Evolutionary conservation across 2,888 invertebrate species (phyloP), one percentile per base, ranked within the genome.

Genomic region (Alloscopus bannaensis): DNA sequence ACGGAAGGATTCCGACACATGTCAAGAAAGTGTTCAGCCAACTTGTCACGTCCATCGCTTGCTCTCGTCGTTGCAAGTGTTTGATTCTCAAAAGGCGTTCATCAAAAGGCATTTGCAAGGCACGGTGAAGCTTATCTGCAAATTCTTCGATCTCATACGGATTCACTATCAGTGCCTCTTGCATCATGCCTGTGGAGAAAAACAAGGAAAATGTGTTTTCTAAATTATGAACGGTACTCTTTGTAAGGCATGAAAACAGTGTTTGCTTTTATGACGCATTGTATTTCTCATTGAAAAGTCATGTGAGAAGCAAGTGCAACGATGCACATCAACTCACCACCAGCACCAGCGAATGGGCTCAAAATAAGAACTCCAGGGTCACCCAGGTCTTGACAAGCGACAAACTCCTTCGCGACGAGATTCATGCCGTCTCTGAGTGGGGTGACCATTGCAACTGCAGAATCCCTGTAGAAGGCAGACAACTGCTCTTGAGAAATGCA

Each of bases 371-470:
- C 89, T 0, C 89, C 89, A 1, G 89, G 88, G 36, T 88, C 87
- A 31, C 87, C 86, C 13, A 87, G 87, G 55, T 85, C 83, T 83
- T 89, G 88, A 80, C 89, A 89, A 4, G 89, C 89, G 3, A 89
- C 89, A 70, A 87, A 89, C 82, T 89, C 89, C 81, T 89, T 89
- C 18, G 89, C 89, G 8, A 89, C 89, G 50, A 89, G 85, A 84
- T 89, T 89, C 89, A 89, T 89, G 3, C 89, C 89, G 84, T 89
- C 89, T 62, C 89, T 81, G 20, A 89, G 84, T 13, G 89, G 89
- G 3, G 89, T 89, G 2, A 89, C 88, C 66, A 89, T 82, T 20
- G 88, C 88, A 24, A 89, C 88, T 18, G 88, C 87, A 2, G 89
- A 87, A 72, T 89, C 89, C 36, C 36, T 36, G 81, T 89, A 89